Percentiles rank a stretch among this genome's conserved stretches.
Evolutionary conservation across 1,140 invertebrate genomes (phyloP).

Genomic region (Panagrolaimus sp.): DNA sequence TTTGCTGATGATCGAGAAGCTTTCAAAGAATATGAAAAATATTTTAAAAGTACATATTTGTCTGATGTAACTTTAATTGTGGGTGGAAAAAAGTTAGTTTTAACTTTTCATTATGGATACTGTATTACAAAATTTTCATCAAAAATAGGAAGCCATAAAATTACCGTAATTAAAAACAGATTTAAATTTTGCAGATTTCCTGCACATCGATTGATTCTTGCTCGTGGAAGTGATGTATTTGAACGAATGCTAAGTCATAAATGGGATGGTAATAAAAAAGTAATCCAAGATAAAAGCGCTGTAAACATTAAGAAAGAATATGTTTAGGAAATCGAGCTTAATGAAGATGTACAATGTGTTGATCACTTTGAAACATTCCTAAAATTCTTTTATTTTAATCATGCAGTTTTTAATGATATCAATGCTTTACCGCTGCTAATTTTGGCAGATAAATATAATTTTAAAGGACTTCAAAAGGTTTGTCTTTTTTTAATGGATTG

Average conservation of each 20-base stretch:
- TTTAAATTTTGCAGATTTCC: conserved; percentile 46
- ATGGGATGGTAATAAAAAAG: conserved; percentile 59
- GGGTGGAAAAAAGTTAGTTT: conserved; percentile 54
- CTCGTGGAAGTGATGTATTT: conserved; percentile 60
- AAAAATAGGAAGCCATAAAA: too few relatives aligned
- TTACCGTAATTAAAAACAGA: neutral
- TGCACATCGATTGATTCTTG: conserved; percentile 60
- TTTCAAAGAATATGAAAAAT: conserved; percentile 59
- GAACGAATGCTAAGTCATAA: conserved; percentile 61
- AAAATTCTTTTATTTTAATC: conserved; percentile 60
- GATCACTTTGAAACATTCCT: conserved; percentile 60
- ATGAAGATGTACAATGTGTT: conserved; percentile 59
- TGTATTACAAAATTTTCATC: neutral
- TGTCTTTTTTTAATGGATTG: too few relatives aligned
- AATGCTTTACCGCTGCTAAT: conserved; percentile 60
- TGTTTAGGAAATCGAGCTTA: conserved; percentile 59
- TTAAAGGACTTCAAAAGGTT: conserved; percentile 59
- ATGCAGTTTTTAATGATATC: conserved; percentile 59
- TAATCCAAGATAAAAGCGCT: conserved; percentile 9
- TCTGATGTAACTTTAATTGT: conserved; percentile 60
- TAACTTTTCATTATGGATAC: neutral
- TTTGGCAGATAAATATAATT: conserved; percentile 61
- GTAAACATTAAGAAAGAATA: conserved; percentile 3
- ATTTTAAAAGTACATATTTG: conserved; percentile 59
- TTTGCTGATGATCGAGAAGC: conserved; percentile 60